Percentiles rank a stretch among this genome's conserved stretches.
phyloP scores from a whole-genome alignment of 2,113 vertebrate genomes.

The Bombycilla garrulus region DNA sequence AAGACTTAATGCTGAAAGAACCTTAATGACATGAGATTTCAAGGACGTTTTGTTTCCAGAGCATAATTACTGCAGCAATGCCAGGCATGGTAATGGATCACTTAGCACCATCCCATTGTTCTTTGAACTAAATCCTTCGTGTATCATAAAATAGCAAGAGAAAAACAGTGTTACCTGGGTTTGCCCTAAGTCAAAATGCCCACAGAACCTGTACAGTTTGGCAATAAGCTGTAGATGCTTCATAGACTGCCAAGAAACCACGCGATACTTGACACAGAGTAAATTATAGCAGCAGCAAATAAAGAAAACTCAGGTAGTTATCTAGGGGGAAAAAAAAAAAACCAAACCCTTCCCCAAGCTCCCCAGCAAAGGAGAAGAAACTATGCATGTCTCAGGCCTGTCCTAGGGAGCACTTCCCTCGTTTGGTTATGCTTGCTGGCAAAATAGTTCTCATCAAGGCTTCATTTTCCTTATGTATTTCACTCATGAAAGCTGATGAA shows the following conservation, averaged over 20 bases:
- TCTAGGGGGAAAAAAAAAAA: neutral
- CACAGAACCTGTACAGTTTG: neutral
- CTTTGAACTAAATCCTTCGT: conserved; percentile 26
- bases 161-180: neutral
- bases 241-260: neutral
- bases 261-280: neutral
- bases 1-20: neutral
- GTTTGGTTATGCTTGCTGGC: neutral
- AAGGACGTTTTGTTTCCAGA: conserved; percentile 37
- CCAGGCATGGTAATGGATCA: neutral
- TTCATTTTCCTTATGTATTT: neutral
- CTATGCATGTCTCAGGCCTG: neutral
- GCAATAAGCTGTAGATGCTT: neutral
- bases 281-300: neutral
- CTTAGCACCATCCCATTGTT: neutral
- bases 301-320: neutral
- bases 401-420: neutral
- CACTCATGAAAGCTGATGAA: neutral
- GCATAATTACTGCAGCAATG: neutral
- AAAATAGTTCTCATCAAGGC: neutral
- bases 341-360: fast-evolving
- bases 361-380: neutral
- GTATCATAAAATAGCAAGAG: neutral
- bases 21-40: neutral
- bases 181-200: neutral